phyloP scores from a whole-genome alignment of 1,140 invertebrate genomes.

The Sycobia sp. region DNA sequence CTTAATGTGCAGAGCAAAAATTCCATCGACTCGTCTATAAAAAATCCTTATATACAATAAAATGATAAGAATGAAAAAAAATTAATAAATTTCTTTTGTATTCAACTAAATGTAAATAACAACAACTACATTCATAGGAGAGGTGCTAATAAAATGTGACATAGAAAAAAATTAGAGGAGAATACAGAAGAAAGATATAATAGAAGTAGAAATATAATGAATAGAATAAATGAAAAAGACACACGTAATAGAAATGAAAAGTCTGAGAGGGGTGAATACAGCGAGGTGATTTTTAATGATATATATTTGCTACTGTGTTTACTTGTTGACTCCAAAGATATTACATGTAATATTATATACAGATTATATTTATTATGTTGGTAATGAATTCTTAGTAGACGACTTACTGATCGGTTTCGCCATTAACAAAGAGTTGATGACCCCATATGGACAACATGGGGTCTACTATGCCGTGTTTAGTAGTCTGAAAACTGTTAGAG shows the following conservation, averaged over 20 bases:
- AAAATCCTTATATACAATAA: constrained; percentile 1
- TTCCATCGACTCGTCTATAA: constrained; percentile 17
- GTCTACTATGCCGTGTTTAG: constrained; percentile 94
- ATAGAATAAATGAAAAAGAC: not conserved
- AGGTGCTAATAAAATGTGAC: not conserved
- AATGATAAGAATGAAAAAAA: not conserved
- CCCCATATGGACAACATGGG: constrained; percentile 97
- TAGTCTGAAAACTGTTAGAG: constrained; percentile 87
- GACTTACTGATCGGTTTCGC: constrained; percentile 94
- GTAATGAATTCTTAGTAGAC: constrained; percentile 52
- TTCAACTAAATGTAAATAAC: not conserved
- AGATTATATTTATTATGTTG: constrained; percentile 44
- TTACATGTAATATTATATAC: constrained; percentile 40
- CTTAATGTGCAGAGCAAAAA: constrained; percentile 5
- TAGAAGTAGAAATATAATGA: not conserved
- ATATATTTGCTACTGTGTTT: constrained; percentile 24
- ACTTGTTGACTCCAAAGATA: constrained; percentile 21
- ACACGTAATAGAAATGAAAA: constrained; percentile 6
- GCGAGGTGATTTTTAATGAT: constrained; percentile 16
- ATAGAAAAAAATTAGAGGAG: not conserved
- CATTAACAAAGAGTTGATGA: constrained; percentile 94
- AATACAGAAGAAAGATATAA: not conserved
- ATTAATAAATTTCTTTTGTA: not conserved
- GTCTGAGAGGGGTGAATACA: constrained; percentile 18
- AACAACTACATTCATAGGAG: not conserved